These are phyloP conservation scores for Rhagonycha fulva DNA, from an alignment of 2,888 invertebrate species.

Conservation along the genomic window DNA sequence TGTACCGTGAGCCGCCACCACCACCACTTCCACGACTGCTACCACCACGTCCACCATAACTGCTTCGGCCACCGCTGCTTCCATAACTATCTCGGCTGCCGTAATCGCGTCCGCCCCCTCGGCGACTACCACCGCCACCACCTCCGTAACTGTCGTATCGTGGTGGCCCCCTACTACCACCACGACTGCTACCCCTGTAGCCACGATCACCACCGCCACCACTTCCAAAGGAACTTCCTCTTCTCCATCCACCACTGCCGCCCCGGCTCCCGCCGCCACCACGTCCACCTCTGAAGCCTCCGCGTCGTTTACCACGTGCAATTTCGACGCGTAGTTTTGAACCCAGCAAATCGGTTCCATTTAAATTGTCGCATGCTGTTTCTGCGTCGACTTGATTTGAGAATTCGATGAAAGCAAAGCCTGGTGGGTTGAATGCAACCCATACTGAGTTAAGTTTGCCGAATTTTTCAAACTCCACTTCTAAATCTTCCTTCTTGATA, in stretches of 20 bases:
- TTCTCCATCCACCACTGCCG: constrained; percentile 34
- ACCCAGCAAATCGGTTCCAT: constrained; percentile 86
- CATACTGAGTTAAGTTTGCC: constrained; percentile 91
- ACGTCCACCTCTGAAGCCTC: constrained; percentile 63
- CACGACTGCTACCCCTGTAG: constrained; percentile 44
- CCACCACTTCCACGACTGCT: constrained; percentile 42
- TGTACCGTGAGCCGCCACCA: constrained; percentile 37
- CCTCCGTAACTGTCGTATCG: constrained; percentile 37
- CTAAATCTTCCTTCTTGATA: constrained; percentile 90
- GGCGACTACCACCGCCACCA: constrained; percentile 39
- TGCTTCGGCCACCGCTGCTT: constrained; percentile 36
- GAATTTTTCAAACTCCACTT: constrained; percentile 88
- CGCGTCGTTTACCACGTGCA: constrained; percentile 77
- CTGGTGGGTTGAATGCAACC: constrained; percentile 93
- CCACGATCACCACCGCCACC: constrained; percentile 36
- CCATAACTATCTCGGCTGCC: constrained; percentile 36
- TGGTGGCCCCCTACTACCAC: constrained; percentile 48
- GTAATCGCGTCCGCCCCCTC: constrained; percentile 36
- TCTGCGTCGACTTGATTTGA: constrained; percentile 87
- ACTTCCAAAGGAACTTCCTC: constrained; percentile 27
- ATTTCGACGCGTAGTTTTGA: constrained; percentile 87
- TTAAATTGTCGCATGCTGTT: constrained; percentile 85
- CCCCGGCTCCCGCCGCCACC: constrained; percentile 57
- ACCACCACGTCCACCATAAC: constrained; percentile 36
- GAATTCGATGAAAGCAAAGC: constrained; percentile 94